Evolutionary conservation across 1,140 invertebrate species (phyloP).

Genomic region (Muscidifurax raptorellus): DNA sequence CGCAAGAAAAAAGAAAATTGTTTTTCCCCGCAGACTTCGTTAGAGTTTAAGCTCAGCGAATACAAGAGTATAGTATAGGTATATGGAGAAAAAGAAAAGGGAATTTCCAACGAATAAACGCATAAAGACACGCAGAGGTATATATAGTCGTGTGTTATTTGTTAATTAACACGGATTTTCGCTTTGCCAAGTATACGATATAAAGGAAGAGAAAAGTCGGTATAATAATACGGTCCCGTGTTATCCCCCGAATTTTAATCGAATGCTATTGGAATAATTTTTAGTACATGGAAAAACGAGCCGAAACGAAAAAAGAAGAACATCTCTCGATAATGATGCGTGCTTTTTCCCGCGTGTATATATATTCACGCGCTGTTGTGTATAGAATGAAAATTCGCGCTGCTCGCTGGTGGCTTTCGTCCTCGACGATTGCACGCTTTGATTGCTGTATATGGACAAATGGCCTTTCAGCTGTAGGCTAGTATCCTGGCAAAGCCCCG

Average conservation of each 20-base stretch:
- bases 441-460: not conserved
- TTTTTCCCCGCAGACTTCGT: not conserved
- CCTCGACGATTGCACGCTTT: not conserved
- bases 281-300: slow-evolving; percentile 8
- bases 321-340: too few relatives aligned
- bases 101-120: not conserved
- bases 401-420: not conserved
- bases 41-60: not conserved
- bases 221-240: slow-evolving; percentile 24
- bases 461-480: not conserved
- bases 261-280: slow-evolving; percentile 27
- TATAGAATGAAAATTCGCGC: not conserved
- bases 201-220: not conserved
- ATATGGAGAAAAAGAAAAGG: not conserved
- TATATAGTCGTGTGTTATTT: slow-evolving; percentile 9
- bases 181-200: not conserved
- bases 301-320: too few relatives aligned
- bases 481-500: too few relatives aligned
- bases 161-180: slow-evolving; percentile 26
- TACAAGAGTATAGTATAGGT: too few relatives aligned
- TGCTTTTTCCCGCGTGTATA: not conserved
- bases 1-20: not conserved
- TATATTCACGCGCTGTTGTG: not conserved
- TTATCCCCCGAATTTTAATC: slow-evolving; percentile 1
- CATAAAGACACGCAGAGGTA: not conserved